A percentile compares a stretch with the other conserved stretches of the same genome.
These are phyloP conservation scores for Ranitomeya variabilis DNA, from an alignment of 2,113 vertebrate species.

Conservation along the genomic window DNA sequence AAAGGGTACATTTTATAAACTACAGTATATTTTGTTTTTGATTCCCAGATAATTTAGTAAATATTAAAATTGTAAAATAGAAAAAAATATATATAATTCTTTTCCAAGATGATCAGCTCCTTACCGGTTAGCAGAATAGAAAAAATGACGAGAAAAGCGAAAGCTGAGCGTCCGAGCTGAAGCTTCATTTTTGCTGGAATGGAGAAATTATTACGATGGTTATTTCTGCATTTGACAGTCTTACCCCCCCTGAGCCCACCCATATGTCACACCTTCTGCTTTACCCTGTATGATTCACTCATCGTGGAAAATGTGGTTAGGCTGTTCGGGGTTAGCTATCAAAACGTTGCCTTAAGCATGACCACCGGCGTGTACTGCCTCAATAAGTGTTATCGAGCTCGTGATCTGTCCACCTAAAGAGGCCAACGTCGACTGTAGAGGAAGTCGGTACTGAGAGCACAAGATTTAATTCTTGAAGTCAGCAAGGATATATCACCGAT, in stretches of 20 bases:
- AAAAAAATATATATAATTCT: too few species aligned
- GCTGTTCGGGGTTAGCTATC: background rate
- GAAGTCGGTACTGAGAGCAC: background rate
- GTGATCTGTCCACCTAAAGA: too few species aligned
- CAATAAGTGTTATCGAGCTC: background rate
- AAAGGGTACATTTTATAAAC: too few species aligned
- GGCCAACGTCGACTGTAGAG: background rate
- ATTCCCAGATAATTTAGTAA: too few species aligned
- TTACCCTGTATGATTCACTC: background rate
- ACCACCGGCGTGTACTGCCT: background rate
- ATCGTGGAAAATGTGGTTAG: conserved; percentile 45
- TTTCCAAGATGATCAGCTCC: background rate
- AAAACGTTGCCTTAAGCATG: conserved; percentile 8
- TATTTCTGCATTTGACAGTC: background rate
- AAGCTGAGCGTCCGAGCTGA: background rate
- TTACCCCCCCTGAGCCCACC: background rate
- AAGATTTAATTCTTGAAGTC: background rate
- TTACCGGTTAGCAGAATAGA: conserved; percentile 5
- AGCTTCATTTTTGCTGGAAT: background rate
- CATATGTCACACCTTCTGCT: background rate
- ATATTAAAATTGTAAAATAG: too few species aligned
- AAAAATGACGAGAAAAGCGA: background rate
- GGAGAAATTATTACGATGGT: background rate
- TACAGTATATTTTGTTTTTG: too few species aligned
- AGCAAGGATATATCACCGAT: too few species aligned